Conservation (phyloP, 2,113 vertebrate species). For the Solea senegalensis region DNA sequence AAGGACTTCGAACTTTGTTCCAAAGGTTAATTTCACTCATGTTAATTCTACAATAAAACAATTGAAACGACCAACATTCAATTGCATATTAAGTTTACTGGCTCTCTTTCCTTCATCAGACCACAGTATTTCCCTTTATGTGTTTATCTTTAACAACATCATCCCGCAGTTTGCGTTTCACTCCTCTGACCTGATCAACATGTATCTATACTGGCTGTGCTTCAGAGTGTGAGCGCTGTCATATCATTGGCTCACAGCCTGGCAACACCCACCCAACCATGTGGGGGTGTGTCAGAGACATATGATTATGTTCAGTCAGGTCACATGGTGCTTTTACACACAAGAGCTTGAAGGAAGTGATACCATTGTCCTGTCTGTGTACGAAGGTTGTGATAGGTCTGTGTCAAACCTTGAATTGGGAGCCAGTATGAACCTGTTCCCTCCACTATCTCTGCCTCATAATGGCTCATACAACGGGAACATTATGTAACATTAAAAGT, state of each 20-base stretch:
- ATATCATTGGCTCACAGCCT: constrained; percentile 71
- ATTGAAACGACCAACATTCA: background rate
- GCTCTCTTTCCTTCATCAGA: background rate
- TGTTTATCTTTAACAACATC: constrained; percentile 21
- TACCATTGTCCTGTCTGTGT: background rate
- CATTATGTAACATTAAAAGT: background rate
- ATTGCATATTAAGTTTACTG: background rate
- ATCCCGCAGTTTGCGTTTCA: constrained; percentile 17
- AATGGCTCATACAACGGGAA: constrained; percentile 1
- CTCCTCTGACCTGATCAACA: constrained; percentile 3
- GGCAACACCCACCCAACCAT: constrained; percentile 76
- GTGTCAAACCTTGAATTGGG: background rate
- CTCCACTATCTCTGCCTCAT: background rate
- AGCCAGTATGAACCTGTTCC: constrained; percentile 7
- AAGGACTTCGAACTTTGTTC: constrained; percentile 12
- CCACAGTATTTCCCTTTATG: background rate
- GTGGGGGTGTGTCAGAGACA: constrained; percentile 36
- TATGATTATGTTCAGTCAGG: constrained; percentile 33
- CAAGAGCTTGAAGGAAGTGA: background rate
- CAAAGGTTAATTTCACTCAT: background rate
- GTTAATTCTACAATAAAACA: background rate
- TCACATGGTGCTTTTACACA: constrained; percentile 14
- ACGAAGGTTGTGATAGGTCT: background rate
- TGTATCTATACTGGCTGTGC: constrained; percentile 62
- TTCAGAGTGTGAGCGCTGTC: constrained; percentile 60